phyloP scores from a whole-genome alignment of 2,113 vertebrate genomes.

The Cottus gobio region DNA sequence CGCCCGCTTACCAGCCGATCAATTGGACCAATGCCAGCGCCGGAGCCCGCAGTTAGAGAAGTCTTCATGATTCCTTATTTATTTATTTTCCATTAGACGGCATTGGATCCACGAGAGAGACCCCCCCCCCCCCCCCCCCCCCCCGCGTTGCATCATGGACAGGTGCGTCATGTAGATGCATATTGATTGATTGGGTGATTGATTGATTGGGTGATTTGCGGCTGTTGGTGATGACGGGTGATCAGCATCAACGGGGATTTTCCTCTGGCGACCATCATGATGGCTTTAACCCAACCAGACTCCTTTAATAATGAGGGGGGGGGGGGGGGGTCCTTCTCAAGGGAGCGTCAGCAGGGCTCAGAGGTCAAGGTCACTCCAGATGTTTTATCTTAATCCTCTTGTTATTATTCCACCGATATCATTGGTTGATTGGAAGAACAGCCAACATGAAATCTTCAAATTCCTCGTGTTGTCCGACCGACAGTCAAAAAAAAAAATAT shows the following conservation, averaged over 20 bases:
- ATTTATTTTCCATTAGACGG: slow-evolving; percentile 4
- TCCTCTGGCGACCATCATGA: too few species aligned
- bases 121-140: too few species aligned
- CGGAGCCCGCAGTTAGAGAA: slow-evolving; percentile 24
- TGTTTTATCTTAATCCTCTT: background rate
- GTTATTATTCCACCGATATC: background rate
- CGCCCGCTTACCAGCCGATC: slow-evolving; percentile 56
- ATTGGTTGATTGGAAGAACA: background rate
- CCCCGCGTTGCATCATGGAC: too few species aligned
- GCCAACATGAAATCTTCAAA: background rate
- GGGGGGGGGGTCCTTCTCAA: background rate
- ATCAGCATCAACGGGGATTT: too few species aligned
- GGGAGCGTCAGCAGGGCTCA: background rate
- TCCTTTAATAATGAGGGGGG: background rate
- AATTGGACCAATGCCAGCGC: slow-evolving; percentile 58
- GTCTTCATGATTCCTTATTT: slow-evolving; percentile 8
- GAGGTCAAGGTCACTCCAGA: background rate
- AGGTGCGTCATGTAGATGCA: too few species aligned
- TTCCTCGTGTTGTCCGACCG: background rate
- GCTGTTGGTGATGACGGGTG: too few species aligned
- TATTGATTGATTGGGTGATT: too few species aligned
- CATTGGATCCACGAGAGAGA: background rate
- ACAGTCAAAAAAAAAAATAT: too few species aligned
- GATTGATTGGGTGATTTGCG: too few species aligned
- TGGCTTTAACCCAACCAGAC: too few species aligned